Evolutionary conservation across 1,140 invertebrate species (phyloP).

Genomic region (Coenobita brevimanus): DNA sequence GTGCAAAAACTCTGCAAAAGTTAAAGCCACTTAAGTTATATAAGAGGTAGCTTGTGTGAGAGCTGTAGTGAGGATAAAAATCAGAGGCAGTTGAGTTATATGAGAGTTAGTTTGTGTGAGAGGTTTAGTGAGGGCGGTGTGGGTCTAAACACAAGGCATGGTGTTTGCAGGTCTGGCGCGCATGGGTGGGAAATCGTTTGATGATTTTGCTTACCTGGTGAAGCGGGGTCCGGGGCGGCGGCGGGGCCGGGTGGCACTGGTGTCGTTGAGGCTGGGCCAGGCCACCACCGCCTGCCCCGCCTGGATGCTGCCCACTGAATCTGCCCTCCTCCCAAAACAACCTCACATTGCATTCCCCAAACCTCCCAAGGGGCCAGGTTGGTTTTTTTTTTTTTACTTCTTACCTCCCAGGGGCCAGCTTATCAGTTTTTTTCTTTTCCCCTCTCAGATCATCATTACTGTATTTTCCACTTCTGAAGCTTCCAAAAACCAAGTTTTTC

Average conservation of each 20-base stretch:
- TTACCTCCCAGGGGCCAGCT: too few relatives aligned
- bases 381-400: slow-evolving; percentile 38
- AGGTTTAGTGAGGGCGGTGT: neutral
- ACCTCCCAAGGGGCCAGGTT: slow-evolving; percentile 87
- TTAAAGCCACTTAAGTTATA: too few relatives aligned
- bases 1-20: too few relatives aligned
- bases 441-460: too few relatives aligned
- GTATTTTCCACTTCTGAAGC: too few relatives aligned
- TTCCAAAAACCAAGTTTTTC: too few relatives aligned
- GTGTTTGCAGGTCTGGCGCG: slow-evolving; percentile 61
- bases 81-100: neutral
- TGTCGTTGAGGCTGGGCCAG: slow-evolving; percentile 56
- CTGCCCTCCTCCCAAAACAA: slow-evolving; percentile 82
- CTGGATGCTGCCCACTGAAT: slow-evolving; percentile 87
- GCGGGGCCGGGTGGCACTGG: slow-evolving; percentile 54
- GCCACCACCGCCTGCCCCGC: slow-evolving; percentile 76
- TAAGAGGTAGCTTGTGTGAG: too few relatives aligned
- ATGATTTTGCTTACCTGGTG: slow-evolving; percentile 63
- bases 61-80: too few relatives aligned
- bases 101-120: neutral
- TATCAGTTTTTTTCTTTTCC: too few relatives aligned
- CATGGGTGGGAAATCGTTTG: slow-evolving; percentile 63
- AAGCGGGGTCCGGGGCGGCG: slow-evolving; percentile 61
- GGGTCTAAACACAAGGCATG: slow-evolving; percentile 6
- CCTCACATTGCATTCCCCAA: slow-evolving; percentile 88